These are phyloP conservation scores for Prunella fulvescens DNA, from an alignment of 2,113 vertebrate species.

Conservation along the genomic window DNA sequence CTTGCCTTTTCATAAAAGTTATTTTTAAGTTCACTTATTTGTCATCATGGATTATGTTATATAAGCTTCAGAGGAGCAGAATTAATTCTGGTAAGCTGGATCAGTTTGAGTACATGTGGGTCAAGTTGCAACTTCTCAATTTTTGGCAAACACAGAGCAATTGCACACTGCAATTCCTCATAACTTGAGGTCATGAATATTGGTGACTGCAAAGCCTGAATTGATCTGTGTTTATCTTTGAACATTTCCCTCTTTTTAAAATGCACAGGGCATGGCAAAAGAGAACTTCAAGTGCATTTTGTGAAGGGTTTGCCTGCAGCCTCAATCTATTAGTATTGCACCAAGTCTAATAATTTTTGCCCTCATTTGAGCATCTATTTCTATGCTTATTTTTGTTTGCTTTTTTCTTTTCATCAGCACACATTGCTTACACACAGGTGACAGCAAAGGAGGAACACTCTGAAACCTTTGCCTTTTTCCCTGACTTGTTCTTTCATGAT, in stretches of 20 bases:
- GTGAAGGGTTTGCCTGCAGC: background rate
- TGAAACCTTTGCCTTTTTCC: background rate
- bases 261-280: background rate
- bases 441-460: background rate
- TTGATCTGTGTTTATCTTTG: background rate
- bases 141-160: background rate
- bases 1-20: background rate
- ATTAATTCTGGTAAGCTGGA: conserved; percentile 11
- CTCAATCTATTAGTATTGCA: background rate
- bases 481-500: background rate
- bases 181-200: background rate
- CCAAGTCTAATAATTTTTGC: background rate
- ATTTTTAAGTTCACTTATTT: conserved; percentile 6
- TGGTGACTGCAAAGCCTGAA: background rate
- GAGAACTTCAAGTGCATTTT: background rate
- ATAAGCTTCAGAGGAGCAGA: background rate
- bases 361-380: background rate
- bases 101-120: background rate
- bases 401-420: background rate
- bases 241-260: background rate
- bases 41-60: background rate
- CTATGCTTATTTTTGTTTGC: background rate
- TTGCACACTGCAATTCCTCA: background rate
- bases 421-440: background rate
- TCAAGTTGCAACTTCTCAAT: background rate